phyloP scores from a whole-genome alignment of 2,888 invertebrate genomes.

The Cephonodes hylas region DNA sequence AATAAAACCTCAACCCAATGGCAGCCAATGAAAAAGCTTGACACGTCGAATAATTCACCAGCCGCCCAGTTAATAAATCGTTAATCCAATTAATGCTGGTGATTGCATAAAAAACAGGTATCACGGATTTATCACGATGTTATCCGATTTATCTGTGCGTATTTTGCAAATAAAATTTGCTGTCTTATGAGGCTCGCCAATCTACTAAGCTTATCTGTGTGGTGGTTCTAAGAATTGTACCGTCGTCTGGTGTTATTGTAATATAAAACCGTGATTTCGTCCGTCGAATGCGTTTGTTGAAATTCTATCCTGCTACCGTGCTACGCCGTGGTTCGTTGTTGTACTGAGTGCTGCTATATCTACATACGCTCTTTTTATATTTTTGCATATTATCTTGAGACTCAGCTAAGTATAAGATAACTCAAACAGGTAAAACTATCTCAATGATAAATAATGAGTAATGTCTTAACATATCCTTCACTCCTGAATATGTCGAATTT shows the following conservation, averaged over 20 bases:
- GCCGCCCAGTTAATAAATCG: background rate
- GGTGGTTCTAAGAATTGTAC: slow-evolving; percentile 35
- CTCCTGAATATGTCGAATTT: too few relatives aligned
- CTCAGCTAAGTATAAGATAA: too few relatives aligned
- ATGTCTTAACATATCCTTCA: too few relatives aligned
- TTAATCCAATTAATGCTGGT: background rate
- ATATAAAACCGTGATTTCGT: slow-evolving; percentile 22
- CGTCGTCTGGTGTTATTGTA: slow-evolving; percentile 18
- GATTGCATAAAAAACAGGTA: slow-evolving; percentile 7
- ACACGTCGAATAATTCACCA: background rate
- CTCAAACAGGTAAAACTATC: too few relatives aligned
- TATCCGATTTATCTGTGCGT: slow-evolving; percentile 37
- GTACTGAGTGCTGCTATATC: too few relatives aligned
- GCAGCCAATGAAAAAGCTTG: background rate
- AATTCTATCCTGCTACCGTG: background rate
- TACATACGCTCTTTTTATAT: background rate
- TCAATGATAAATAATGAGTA: too few relatives aligned
- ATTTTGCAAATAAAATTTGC: slow-evolving; percentile 32
- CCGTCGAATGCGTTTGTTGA: background rate
- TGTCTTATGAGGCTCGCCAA: too few relatives aligned
- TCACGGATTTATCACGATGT: slow-evolving; percentile 22
- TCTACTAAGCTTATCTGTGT: slow-evolving; percentile 48
- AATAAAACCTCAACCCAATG: background rate
- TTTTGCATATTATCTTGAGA: too few relatives aligned
- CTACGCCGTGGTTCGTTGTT: background rate